phyloP scores from a whole-genome alignment of 2,888 invertebrate genomes.

The Zygogramma bicolorata region DNA sequence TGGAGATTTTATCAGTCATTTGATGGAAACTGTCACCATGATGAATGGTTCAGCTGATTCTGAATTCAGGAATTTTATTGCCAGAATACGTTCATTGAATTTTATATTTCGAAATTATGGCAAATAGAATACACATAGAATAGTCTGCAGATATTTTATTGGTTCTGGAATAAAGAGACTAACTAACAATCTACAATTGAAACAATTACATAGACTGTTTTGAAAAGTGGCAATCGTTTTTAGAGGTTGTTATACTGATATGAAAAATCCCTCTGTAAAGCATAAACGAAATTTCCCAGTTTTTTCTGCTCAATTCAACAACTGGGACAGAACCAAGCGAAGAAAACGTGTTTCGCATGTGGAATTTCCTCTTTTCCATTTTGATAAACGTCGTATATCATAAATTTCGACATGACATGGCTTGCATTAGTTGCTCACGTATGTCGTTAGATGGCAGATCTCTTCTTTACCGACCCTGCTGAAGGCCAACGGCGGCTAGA shows the following conservation, averaged over 20 bases:
- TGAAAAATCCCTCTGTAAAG: neutral
- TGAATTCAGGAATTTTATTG: too few relatives aligned
- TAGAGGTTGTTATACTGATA: too few relatives aligned
- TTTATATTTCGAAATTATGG: too few relatives aligned
- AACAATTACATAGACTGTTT: too few relatives aligned
- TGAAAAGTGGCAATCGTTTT: too few relatives aligned
- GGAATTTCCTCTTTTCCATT: conserved; percentile 5
- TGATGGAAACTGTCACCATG: neutral
- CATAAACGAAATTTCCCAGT: neutral
- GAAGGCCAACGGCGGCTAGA: conserved; percentile 51
- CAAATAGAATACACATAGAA: too few relatives aligned
- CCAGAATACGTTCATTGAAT: too few relatives aligned
- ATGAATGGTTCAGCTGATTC: neutral
- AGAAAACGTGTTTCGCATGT: conserved; percentile 16
- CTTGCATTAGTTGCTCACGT: conserved; percentile 24
- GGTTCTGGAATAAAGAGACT: too few relatives aligned
- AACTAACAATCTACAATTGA: too few relatives aligned
- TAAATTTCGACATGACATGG: conserved; percentile 21
- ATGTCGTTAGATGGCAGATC: conserved; percentile 42
- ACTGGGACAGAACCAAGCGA: neutral
- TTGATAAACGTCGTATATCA: conserved; percentile 26
- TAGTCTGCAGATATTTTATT: too few relatives aligned
- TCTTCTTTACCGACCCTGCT: conserved; percentile 48
- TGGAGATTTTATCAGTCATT: neutral
- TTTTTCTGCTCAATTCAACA: neutral